Conservation (phyloP, 1,140 invertebrate genomes). For the Chionoecetes opilio region DNA sequence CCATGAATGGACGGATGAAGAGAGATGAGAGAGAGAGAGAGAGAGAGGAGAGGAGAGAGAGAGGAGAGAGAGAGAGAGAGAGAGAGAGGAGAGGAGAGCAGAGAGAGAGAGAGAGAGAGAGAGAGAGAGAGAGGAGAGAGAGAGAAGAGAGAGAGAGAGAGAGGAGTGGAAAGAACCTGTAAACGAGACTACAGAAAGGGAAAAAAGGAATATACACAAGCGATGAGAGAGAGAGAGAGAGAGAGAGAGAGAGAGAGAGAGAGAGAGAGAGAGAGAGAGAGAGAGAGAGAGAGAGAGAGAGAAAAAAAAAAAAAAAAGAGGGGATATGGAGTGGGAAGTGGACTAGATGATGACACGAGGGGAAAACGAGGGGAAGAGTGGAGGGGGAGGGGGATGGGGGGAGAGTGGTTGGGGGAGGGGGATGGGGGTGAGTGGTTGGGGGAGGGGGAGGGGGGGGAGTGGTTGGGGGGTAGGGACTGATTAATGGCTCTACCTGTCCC, state of each 20-base stretch:
- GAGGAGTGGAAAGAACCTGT: not conserved
- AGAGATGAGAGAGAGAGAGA: too few relatives aligned
- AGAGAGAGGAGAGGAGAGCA: not conserved
- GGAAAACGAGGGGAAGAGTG: too few relatives aligned
- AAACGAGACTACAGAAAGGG: not conserved
- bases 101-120: not conserved
- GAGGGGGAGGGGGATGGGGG: not conserved
- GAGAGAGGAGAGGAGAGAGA: too few relatives aligned
- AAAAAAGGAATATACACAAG: not conserved
- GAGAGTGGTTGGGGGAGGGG: not conserved
- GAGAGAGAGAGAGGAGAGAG: not conserved
- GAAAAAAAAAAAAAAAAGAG: not conserved
- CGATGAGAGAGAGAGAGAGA: not conserved
- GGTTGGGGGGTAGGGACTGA: not conserved
- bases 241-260: slow-evolving; percentile 27
- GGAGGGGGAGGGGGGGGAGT: too few relatives aligned
- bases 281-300: slow-evolving; percentile 27
- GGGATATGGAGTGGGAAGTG: not conserved
- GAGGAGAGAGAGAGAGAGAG: not conserved
- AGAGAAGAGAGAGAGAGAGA: not conserved
- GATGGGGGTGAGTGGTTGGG: too few relatives aligned
- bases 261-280: slow-evolving; percentile 27
- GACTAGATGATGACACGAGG: too few relatives aligned
- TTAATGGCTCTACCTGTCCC: not conserved
- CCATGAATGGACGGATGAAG: too few relatives aligned